A percentile compares a stretch with the other conserved stretches of the same genome.
Conservation (phyloP, 2,113 vertebrate species). For the Plotosus lineatus region DNA sequence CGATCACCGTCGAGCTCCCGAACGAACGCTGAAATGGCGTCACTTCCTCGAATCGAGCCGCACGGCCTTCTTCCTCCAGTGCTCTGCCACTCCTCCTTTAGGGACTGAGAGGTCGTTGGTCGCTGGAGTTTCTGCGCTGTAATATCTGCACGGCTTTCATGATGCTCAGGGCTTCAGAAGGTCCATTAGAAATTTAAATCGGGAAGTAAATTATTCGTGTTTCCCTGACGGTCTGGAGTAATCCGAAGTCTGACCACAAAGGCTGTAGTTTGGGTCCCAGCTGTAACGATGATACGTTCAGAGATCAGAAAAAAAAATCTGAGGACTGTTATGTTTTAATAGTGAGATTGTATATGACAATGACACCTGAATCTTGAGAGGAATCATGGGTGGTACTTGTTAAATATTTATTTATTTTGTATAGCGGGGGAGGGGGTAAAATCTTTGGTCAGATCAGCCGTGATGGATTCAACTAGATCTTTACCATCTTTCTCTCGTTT, state of each 20-base stretch:
- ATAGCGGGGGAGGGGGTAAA: not conserved
- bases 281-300: not conserved
- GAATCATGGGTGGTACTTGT: no score
- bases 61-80: constrained; percentile 25
- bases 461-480: constrained; percentile 29
- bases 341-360: no score
- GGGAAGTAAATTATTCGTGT: not conserved
- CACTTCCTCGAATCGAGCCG: not conserved
- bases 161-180: constrained; percentile 16
- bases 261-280: not conserved
- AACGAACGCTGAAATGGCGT: constrained; percentile 10
- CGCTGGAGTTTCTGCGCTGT: constrained; percentile 15
- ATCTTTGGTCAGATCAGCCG: not conserved
- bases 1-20: constrained; percentile 21
- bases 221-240: not conserved
- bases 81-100: not conserved
- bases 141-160: not conserved
- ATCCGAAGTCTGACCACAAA: not conserved
- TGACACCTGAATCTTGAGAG: no score
- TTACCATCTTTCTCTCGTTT: not conserved
- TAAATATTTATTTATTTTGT: no score
- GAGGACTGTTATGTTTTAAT: no score
- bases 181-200: constrained; percentile 29
- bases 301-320: not conserved
- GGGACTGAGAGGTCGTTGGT: constrained; percentile 18